Evolutionary conservation across 2,113 vertebrate species (phyloP).

Genomic region (Camelus dromedarius): DNA sequence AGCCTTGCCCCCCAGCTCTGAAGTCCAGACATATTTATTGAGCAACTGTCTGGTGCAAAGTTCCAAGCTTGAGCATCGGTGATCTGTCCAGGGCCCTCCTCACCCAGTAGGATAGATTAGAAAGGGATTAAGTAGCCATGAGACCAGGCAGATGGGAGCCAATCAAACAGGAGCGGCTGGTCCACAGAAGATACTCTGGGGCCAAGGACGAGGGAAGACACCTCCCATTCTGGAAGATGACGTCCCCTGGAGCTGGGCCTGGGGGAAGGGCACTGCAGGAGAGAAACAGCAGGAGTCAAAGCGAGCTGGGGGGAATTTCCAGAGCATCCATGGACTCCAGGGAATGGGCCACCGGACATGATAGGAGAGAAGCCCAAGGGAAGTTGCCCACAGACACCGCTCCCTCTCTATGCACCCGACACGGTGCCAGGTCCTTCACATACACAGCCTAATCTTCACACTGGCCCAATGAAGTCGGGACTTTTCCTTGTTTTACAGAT

Average conservation of each 20-base stretch:
- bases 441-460: background rate
- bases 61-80: background rate
- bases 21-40: background rate
- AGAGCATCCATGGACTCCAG: background rate
- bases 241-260: background rate
- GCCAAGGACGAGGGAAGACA: background rate
- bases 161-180: background rate
- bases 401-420: background rate
- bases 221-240: background rate
- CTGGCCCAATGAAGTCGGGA: background rate
- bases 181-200: fast-evolving
- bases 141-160: background rate
- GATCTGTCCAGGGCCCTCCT: background rate
- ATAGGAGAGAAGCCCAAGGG: background rate
- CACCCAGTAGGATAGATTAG: background rate
- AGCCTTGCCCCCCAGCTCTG: background rate
- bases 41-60: background rate
- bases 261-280: background rate
- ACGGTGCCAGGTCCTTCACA: background rate
- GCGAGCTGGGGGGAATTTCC: fast-evolving
- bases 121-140: background rate
- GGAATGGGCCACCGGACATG: fast-evolving
- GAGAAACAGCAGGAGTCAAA: background rate
- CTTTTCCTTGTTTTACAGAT: background rate
- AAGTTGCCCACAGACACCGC: background rate